A percentile compares a stretch with the other conserved stretches of the same genome.
phyloP scores from a whole-genome alignment of 2,888 invertebrate genomes.

The Tipula lateralis region DNA sequence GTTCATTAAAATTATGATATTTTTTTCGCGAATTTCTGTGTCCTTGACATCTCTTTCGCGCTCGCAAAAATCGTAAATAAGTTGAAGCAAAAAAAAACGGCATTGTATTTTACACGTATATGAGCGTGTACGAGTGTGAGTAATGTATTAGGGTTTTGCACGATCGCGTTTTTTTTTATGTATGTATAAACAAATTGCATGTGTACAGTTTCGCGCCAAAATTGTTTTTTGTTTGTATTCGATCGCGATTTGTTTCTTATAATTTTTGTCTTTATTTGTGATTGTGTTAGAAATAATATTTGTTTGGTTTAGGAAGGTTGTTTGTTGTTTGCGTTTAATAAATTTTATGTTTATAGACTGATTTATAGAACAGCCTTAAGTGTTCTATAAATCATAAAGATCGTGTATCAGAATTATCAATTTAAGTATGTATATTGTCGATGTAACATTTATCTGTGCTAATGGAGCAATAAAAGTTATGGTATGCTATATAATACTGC shows the following conservation, averaged over 20 bases:
- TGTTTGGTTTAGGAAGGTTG: no score
- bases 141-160: background rate
- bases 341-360: no score
- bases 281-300: no score
- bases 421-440: no score
- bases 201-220: background rate
- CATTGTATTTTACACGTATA: background rate
- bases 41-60: constrained; percentile 8
- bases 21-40: constrained; percentile 2
- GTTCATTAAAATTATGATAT: background rate
- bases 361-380: no score
- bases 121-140: background rate
- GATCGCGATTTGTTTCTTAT: background rate
- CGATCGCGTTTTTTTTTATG: background rate
- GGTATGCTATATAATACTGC: no score
- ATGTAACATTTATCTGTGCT: no score
- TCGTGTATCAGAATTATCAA: no score
- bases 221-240: background rate
- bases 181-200: background rate
- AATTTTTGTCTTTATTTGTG: no score
- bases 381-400: no score
- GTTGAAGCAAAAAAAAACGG: background rate
- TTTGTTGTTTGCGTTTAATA: no score
- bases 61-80: background rate
- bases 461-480: no score